Evolutionary conservation across 2,888 invertebrate genomes (phyloP), one percentile per base, ranked within the genome.

Genomic region (Agriopis aurantiaria): DNA sequence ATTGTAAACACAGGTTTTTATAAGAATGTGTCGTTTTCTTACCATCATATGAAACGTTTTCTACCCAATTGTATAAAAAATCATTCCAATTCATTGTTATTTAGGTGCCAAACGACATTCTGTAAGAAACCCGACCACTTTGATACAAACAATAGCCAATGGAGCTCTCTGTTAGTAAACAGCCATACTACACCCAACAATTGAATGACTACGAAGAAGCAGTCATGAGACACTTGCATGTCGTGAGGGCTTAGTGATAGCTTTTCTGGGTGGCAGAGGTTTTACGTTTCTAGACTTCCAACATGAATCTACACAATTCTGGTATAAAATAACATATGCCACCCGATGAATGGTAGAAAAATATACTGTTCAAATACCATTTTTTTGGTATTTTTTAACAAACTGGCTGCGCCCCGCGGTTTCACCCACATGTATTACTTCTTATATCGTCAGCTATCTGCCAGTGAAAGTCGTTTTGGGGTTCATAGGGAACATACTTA

Each of bases 101-200:
- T 48, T 58, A 58, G 33, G 33, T 33, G 46, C 46, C 40, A 23
- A 33, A 66, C 67, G 68, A 68, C 74, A 73, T 71, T 69, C 75
- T 76, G 72, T 69, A 69, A 65, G 59, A 46, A 68, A 68, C 64
- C 56, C 59, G 71, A 63, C 59, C 57, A 40, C 48, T 48, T 43
- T 40, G 14, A 65, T 57, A 57, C 67, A 69, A 79, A 85, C 82
- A 85, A 85, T 84, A 75, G 79, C 68, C 73, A 76, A 78, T 82
- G 80, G 78, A 76, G 78, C 72, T 64, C 68, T 75, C 73, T 83
- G 84, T 84, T 84, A 85, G 82, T 85, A 85, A 86, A 85, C 80
- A 69, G 23, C 9, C 40, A 53, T 70, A 66, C 57, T 58, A 64
- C 69, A 73, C 51, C 41, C 57, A 41, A 58, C 58, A 58, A 52